Evolutionary conservation across 2,888 invertebrate genomes (phyloP).

Genomic region (Ectemnius lituratus): DNA sequence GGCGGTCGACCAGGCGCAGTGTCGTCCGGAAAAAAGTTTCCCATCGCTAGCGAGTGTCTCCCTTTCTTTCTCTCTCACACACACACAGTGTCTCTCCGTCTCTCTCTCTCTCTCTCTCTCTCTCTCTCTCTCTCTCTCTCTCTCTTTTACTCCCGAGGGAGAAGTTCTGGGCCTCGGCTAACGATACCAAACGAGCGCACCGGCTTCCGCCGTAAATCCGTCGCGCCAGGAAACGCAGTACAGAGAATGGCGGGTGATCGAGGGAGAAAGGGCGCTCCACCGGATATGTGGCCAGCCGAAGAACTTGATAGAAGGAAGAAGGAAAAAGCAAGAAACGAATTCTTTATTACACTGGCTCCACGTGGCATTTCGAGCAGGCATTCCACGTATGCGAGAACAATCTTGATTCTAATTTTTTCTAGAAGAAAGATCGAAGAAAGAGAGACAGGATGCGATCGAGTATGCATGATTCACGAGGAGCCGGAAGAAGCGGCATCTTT

Average conservation of each 20-base stretch:
- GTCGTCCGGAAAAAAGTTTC: constrained; percentile 60
- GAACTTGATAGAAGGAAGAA: background rate
- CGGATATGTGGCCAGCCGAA: too few relatives aligned
- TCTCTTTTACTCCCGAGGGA: constrained; percentile 21
- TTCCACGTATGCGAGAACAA: too few relatives aligned
- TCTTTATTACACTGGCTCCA: too few relatives aligned
- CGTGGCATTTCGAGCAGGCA: too few relatives aligned
- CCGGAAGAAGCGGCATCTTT: constrained; percentile 57
- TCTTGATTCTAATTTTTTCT: too few relatives aligned
- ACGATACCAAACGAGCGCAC: constrained; percentile 64
- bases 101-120: too few relatives aligned
- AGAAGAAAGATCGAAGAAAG: constrained; percentile 2
- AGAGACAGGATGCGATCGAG: constrained; percentile 59
- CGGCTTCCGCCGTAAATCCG: constrained; percentile 63
- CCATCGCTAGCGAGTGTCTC: constrained; percentile 52
- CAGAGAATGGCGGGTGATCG: background rate
- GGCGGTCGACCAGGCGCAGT: constrained; percentile 12
- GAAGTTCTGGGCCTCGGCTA: constrained; percentile 41
- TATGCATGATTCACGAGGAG: constrained; percentile 69
- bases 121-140: background rate
- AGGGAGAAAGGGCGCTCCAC: too few relatives aligned
- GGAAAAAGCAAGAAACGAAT: background rate
- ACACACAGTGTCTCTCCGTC: too few relatives aligned
- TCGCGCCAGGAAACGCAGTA: constrained; percentile 46
- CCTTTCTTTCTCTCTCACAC: constrained; percentile 2